phyloP scores from a whole-genome alignment of 2,113 vertebrate species.

The Scopus umbretta region DNA sequence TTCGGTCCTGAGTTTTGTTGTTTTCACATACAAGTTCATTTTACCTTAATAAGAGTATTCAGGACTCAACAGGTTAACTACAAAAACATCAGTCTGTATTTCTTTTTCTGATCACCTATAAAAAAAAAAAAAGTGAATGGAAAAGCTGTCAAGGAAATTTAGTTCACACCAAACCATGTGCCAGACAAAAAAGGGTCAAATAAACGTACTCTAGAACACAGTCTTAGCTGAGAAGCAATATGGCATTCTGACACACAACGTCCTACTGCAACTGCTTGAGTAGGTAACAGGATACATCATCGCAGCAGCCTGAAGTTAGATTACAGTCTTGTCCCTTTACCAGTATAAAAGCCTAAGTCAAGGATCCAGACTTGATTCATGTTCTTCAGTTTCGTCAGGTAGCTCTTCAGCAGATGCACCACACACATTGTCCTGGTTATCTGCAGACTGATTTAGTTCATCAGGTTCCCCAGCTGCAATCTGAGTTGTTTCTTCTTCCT shows the following conservation, averaged over 20 bases:
- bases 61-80: neutral
- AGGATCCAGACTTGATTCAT: constrained; percentile 41
- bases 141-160: neutral
- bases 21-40: neutral
- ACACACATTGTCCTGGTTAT: neutral
- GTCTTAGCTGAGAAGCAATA: neutral
- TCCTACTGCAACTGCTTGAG: neutral
- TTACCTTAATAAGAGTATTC: neutral
- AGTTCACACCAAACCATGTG: neutral
- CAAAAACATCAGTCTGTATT: neutral
- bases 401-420: constrained; percentile 16
- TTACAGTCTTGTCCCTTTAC: neutral
- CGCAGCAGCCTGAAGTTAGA: neutral
- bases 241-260: neutral
- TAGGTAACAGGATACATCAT: neutral
- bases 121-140: too few species aligned
- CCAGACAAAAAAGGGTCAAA: neutral
- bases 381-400: constrained; percentile 58
- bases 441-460: constrained; percentile 44
- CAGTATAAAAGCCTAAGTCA: neutral
- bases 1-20: neutral
- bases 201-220: neutral
- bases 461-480: constrained; percentile 54
- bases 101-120: too few species aligned
- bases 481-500: constrained; percentile 71